These are phyloP conservation scores for Cavia porcellus DNA, from an alignment of 2,113 vertebrate species.

Conservation along the genomic window DNA sequence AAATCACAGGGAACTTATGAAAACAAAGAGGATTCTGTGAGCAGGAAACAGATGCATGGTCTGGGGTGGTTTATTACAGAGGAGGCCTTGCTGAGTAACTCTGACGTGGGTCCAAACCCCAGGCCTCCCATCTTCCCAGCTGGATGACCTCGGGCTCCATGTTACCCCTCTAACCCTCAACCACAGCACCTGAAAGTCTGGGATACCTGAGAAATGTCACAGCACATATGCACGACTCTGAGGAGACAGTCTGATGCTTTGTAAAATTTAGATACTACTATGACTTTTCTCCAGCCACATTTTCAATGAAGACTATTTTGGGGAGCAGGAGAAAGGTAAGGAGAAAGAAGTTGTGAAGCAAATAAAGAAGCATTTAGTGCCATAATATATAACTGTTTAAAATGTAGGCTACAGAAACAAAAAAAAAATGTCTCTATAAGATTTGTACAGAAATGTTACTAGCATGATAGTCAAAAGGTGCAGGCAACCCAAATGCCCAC, in stretches of 20 bases:
- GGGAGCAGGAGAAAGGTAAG: not conserved
- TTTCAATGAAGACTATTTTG: conserved; percentile 18
- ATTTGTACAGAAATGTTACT: not conserved
- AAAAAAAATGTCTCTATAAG: not conserved
- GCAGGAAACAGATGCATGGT: not conserved
- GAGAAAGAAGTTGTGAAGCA: not conserved
- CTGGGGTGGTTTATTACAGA: not conserved
- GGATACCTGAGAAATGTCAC: not conserved
- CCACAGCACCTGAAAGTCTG: no score
- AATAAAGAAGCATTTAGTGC: not conserved
- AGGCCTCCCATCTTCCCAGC: not conserved
- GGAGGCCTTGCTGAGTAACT: not conserved
- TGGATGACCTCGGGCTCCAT: fast-evolving
- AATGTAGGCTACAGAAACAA: not conserved
- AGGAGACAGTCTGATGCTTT: not conserved
- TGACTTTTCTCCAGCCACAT: not conserved
- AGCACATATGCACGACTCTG: fast-evolving
- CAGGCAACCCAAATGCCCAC: not conserved
- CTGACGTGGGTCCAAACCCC: fast-evolving
- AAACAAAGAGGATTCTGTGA: not conserved
- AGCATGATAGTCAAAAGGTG: not conserved
- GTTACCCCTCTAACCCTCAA: not conserved
- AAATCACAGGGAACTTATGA: not conserved
- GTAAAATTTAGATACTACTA: not conserved
- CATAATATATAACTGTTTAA: not conserved